phyloP scores from a whole-genome alignment of 2,888 invertebrate species.

The Eretmocerus hayati region DNA sequence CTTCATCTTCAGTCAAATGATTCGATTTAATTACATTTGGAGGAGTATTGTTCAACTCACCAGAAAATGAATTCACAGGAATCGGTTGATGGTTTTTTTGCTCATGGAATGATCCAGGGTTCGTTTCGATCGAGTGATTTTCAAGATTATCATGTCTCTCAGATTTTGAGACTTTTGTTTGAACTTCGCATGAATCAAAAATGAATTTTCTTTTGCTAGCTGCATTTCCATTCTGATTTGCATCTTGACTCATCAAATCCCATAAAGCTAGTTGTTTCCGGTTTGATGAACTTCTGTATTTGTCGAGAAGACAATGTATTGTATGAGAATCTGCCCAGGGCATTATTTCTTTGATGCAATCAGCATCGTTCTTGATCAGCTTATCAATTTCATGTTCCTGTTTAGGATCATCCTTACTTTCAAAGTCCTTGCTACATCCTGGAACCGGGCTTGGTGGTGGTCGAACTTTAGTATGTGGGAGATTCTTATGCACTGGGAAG shows the following conservation, averaged over 20 bases:
- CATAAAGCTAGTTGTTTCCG: slow-evolving; percentile 27
- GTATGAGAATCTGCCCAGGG: slow-evolving; percentile 15
- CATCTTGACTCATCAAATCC: slow-evolving; percentile 24
- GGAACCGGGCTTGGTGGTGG: slow-evolving; percentile 25
- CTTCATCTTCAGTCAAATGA: no score
- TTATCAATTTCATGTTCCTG: background rate
- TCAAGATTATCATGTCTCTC: background rate
- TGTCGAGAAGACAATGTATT: slow-evolving; percentile 18
- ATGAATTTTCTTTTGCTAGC: background rate
- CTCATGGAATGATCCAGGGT: no score
- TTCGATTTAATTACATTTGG: no score
- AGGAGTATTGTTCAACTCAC: no score
- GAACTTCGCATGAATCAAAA: background rate
- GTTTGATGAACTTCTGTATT: slow-evolving; percentile 16
- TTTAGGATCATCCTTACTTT: slow-evolving; percentile 4
- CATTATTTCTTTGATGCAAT: slow-evolving; percentile 21
- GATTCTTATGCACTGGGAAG: background rate
- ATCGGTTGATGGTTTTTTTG: no score
- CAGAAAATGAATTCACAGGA: no score
- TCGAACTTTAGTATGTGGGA: background rate
- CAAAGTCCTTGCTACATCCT: slow-evolving; percentile 32
- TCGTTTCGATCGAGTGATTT: background rate
- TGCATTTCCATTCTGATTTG: background rate
- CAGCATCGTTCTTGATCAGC: background rate
- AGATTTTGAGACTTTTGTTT: background rate